phyloP scores from a whole-genome alignment of 2,797 vertebrate genomes.

The Sandelia bainsii region DNA sequence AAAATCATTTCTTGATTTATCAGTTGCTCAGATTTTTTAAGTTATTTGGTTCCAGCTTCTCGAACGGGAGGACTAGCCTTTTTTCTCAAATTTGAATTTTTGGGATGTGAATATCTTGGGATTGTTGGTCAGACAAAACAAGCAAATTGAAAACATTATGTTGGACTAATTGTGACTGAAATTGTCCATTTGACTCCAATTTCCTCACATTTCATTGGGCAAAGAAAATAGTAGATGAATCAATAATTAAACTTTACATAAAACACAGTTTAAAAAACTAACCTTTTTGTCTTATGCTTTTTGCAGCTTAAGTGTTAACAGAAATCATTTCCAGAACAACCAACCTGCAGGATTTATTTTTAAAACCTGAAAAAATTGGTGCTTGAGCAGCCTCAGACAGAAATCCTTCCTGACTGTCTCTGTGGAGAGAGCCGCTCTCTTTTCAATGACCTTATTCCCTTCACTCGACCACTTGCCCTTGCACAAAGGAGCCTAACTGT shows the following conservation, averaged over 20 bases:
- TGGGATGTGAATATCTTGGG: background rate
- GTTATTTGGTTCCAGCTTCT: no score
- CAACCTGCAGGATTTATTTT: background rate
- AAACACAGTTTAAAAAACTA: background rate
- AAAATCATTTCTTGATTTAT: background rate
- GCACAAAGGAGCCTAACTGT: slow-evolving; percentile 34
- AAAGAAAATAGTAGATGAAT: no score
- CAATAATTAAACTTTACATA: background rate
- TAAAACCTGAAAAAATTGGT: background rate
- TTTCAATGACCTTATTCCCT: slow-evolving; percentile 48
- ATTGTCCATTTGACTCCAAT: no score
- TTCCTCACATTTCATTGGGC: no score
- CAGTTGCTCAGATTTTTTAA: no score
- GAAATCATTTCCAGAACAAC: background rate
- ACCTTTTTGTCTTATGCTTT: background rate
- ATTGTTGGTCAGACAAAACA: background rate
- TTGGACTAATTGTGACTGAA: no score
- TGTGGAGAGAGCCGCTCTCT: slow-evolving; percentile 9
- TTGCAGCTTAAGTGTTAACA: background rate
- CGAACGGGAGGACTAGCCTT: no score
- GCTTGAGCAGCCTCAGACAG: slow-evolving; percentile 9
- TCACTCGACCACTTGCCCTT: slow-evolving; percentile 29
- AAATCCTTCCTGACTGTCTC: slow-evolving; percentile 19
- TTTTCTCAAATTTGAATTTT: background rate
- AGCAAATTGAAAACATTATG: no score